A percentile compares a stretch with the other conserved stretches of the same genome.
phyloP scores from a whole-genome alignment of 2,888 invertebrate genomes.

The Drosophila paramelanica region DNA sequence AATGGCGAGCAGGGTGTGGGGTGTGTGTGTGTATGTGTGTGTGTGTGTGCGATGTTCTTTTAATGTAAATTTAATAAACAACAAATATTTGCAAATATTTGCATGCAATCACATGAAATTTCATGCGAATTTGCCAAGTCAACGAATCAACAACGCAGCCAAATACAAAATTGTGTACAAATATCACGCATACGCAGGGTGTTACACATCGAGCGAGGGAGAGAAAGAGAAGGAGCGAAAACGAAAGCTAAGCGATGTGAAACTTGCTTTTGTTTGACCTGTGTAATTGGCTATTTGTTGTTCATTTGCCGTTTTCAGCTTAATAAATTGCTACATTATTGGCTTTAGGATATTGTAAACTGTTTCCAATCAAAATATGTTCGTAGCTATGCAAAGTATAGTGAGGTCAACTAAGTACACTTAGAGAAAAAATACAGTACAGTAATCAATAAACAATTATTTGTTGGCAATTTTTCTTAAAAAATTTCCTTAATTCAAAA shows the following conservation, averaged over 20 bases:
- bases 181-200: conserved; percentile 55
- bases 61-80: conserved; percentile 52
- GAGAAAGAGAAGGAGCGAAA: no score
- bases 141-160: conserved; percentile 15
- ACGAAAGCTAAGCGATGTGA: neutral
- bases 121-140: conserved; percentile 8
- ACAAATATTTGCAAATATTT: conserved; percentile 48
- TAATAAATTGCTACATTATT: no score
- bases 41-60: conserved; percentile 2
- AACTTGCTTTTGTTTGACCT: conserved; percentile 2
- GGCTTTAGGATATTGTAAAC: no score
- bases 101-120: conserved; percentile 33
- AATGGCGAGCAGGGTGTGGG: conserved; percentile 16
- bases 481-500: no score
- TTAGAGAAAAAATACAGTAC: no score
- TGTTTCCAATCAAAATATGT: no score
- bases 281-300: no score
- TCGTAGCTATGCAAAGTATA: no score
- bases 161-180: conserved; percentile 18
- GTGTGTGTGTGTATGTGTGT: conserved; percentile 2
- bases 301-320: no score
- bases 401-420: no score
- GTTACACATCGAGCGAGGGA: neutral
- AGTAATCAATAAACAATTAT: no score
- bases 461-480: no score